phyloP scores from a whole-genome alignment of 2,797 vertebrate genomes.

The Protosalanx chinensis region DNA sequence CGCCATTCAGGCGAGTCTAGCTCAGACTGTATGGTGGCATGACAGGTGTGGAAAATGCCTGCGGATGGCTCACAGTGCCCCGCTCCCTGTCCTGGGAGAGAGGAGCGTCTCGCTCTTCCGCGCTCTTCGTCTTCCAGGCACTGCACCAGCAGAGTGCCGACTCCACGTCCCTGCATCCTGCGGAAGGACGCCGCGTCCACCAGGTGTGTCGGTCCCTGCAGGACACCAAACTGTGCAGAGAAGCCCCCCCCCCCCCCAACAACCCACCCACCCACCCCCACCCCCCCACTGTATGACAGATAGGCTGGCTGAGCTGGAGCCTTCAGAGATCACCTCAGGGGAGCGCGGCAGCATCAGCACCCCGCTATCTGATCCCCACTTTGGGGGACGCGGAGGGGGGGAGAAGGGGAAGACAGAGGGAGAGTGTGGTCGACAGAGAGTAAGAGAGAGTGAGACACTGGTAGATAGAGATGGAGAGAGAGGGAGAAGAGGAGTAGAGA shows the following conservation, averaged over 20 bases:
- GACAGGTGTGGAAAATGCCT: not conserved
- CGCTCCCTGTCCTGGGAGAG: not conserved
- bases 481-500: too few species aligned
- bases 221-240: not conserved
- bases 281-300: constrained; percentile 26
- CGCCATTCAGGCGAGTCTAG: not conserved
- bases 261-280: too few species aligned
- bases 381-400: constrained; percentile 45
- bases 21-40: not conserved
- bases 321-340: constrained; percentile 17
- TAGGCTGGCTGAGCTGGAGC: constrained; percentile 15
- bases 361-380: constrained; percentile 51
- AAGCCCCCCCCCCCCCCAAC: not conserved
- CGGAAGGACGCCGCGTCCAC: not conserved
- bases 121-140: not conserved
- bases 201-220: not conserved
- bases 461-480: not conserved
- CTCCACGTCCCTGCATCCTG: not conserved
- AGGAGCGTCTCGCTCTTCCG: not conserved
- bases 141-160: not conserved
- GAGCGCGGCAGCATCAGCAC: constrained; percentile 65
- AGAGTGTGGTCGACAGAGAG: not conserved
- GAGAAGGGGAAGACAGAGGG: not conserved
- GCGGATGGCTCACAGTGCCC: not conserved
- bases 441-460: not conserved